Base-by-base conservation (phyloP, 2,113 vertebrate species). In the Phyllopteryx taeniolatus region DNA sequence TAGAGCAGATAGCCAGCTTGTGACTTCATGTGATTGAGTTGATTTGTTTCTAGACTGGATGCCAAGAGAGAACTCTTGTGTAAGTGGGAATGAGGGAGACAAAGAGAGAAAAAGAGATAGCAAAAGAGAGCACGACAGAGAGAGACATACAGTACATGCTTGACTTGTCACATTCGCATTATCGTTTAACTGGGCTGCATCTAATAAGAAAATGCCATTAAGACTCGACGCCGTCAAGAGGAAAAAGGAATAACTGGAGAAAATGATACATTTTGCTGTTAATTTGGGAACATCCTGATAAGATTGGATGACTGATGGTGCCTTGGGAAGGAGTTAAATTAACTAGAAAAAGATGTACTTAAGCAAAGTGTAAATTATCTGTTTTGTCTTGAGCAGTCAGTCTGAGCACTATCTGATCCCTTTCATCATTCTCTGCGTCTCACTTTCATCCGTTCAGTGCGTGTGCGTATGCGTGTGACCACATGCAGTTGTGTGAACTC, bases 401-500 rank as follows among this genome's bases (percentile, higher is more conserved):
- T 73, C 74, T 75, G 17, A 72, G 73, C 72, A 68, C 12, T 43
- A 59, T 78, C 75, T 33, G 67, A 83, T 73, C 71, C 67, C 46
- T 82, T 85, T 83, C 72, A 79, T 81, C 72, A 43, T 42, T 49
- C 61, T 63, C 70, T 42, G 22, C 54, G 2, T 49, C 68, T 42
- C 76, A 20, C 33, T 73, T 68, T 80, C 79, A 66, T 80, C 78
- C 17, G 17, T 44, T 77, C 42, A 19, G 54, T 42, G 35, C 68
- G 39, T 61, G 33, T 80, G 71, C 75, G 68, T 74, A 59, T 70
- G 77, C 56, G 81, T 78, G 74, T 72, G 11, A 71, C 77, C 73
- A 13, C 67, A 66, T 76, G 84, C 85, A 78, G 80, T 85, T 77
- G 78, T 79, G 85, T 88, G 85, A 91, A 86, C 88, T 90, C 85